Base-by-base conservation (phyloP, 2,113 vertebrate genomes). In the Eptesicus fuscus region DNA sequence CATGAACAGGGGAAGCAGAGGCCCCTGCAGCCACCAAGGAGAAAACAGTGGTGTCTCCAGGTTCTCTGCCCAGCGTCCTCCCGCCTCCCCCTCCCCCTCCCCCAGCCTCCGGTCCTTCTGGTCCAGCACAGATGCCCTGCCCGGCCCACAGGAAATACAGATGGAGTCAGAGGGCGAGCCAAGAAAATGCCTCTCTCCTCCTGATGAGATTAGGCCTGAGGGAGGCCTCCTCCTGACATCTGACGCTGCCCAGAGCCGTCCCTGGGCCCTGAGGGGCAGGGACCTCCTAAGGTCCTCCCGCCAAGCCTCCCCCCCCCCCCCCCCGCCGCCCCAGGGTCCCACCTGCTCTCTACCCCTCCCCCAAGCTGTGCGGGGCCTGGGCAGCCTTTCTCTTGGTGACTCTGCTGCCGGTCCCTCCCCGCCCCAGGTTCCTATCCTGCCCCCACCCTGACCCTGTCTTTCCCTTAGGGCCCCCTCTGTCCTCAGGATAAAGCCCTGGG, bases 201-300 rank as follows among this genome's bases (percentile, higher is more conserved):
- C 87, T 94, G 95, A 97, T 91, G 91, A 49, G 78, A 96, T 97
- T 96, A 96, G 73, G 89, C 73, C 69, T 4, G 17, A 61, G 79
- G 28, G 42, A 80, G 49, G 4, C 49, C 40, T 71, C 69, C 35
- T 67, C 90, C 47, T 11, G 80, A 77, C 79, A 51, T 47, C 93
- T 49, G 89, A 91, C 61, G 9, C 74, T 91, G 56, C 17, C 53
- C 94, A 96, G 94, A 82, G 80, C 76, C 74, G 9, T 53, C 35
- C 82, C 65, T 1, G 49, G 76, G 28, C 44, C 65, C 13, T 1
- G 25, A n/a, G 49, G n/a, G 30, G 63, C 25, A 61, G 88, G 76
- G n/a, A 28, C 22, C 87, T 93, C 77, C 47, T 5, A 12, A 37
- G 42, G 56, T n/a, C n/a, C n/a, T n/a, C n/a, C n/a, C n/a, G n/a